These are phyloP conservation scores for Perca fluviatilis DNA, from an alignment of 2,113 vertebrate species.

Conservation along the genomic window DNA sequence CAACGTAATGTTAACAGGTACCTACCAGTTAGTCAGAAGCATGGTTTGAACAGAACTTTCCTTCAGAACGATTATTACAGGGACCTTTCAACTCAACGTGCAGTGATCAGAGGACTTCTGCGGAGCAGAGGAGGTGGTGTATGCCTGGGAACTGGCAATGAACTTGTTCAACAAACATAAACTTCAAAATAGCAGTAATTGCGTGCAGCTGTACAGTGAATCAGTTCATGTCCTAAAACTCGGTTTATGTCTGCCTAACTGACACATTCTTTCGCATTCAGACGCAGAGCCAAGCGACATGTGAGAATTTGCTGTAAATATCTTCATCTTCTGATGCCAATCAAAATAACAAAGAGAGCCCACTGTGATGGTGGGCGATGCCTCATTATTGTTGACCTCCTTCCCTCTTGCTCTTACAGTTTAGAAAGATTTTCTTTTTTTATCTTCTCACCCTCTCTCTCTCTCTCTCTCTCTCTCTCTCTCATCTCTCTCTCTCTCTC, in stretches of 20 bases:
- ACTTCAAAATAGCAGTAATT: background rate
- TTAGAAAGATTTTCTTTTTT: background rate
- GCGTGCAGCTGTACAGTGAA: background rate
- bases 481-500: no score
- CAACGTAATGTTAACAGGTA: no score
- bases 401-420: background rate
- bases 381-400: background rate
- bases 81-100: background rate
- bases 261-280: background rate
- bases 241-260: background rate
- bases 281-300: background rate
- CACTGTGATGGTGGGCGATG: slow-evolving; percentile 3
- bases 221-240: no score
- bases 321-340: slow-evolving; percentile 30
- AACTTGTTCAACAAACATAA: background rate
- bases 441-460: no score
- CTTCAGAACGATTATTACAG: background rate
- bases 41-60: background rate
- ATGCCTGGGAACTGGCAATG: background rate
- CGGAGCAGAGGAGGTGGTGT: background rate
- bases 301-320: slow-evolving; percentile 5
- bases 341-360: slow-evolving; percentile 23
- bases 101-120: background rate
- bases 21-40: no score
- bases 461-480: no score